Evolutionary conservation across 2,888 invertebrate species (phyloP).

Genomic region (Dexiosoma caninum): DNA sequence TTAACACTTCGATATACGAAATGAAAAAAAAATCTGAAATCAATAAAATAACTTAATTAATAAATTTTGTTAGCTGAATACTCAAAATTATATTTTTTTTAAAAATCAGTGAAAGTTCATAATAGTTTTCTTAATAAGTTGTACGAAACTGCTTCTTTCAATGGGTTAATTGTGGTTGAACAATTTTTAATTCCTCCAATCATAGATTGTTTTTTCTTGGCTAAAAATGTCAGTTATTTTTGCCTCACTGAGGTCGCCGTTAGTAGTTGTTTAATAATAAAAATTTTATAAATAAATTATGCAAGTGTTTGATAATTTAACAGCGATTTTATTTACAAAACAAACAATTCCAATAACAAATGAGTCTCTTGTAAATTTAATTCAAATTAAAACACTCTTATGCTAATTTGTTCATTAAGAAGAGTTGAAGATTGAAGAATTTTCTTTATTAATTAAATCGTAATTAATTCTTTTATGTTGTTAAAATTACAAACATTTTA

Average conservation of each 20-base stretch:
- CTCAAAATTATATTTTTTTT: no score
- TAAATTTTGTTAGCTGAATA: no score
- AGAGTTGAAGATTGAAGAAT: constrained; percentile 11
- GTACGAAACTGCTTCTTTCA: no score
- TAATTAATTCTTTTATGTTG: neutral
- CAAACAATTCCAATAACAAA: constrained; percentile 51
- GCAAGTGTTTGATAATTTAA: constrained; percentile 11
- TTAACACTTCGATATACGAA: constrained; percentile 10
- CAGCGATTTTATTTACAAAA: neutral
- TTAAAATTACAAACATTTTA: constrained; percentile 1
- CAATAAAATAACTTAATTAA: no score
- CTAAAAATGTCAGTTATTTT: constrained; percentile 10
- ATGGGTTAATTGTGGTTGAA: constrained; percentile 26
- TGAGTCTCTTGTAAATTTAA: constrained; percentile 52
- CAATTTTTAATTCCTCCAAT: neutral
- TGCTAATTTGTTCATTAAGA: neutral
- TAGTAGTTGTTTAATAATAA: neutral
- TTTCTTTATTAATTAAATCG: constrained; percentile 47
- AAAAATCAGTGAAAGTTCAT: no score
- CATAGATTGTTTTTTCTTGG: neutral
- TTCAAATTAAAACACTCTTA: neutral
- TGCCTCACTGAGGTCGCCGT: constrained; percentile 2
- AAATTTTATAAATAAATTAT: constrained; percentile 25
- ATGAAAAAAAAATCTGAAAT: no score
- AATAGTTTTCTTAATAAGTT: no score